phyloP scores from a whole-genome alignment of 2,113 vertebrate species.

The Grammomys surdaster region DNA sequence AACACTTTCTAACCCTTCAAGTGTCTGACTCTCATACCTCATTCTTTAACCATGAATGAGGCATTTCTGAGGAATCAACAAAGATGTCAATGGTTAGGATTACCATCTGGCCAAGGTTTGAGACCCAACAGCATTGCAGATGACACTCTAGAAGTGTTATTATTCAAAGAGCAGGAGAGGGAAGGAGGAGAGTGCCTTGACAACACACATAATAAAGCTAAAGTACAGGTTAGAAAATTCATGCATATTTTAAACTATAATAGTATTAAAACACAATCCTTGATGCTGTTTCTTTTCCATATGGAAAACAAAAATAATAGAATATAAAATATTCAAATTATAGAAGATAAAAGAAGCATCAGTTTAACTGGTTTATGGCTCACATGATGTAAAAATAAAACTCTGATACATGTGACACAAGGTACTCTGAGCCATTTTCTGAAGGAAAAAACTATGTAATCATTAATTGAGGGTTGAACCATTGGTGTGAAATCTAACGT shows the following conservation, averaged over 20 bases:
- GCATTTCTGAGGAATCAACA: slow-evolving; percentile 1
- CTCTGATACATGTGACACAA: not conserved
- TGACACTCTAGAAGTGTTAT: not conserved
- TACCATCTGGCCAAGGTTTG: not conserved
- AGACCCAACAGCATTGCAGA: not conserved
- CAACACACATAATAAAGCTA: not conserved
- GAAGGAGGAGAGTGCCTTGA: not conserved
- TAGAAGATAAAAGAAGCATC: not conserved
- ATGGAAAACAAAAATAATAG: slow-evolving; percentile 9
- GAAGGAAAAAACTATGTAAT: not conserved
- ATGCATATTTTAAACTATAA: not conserved
- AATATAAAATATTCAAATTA: not conserved
- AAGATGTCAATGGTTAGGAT: not conserved
- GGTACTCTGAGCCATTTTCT: not conserved
- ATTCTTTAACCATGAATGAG: slow-evolving; percentile 33
- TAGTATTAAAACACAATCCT: not conserved
- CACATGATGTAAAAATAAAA: not conserved
- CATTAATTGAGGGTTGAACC: not conserved
- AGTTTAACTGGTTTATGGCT: not conserved
- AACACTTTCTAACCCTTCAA: not conserved
- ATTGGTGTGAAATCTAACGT: not conserved
- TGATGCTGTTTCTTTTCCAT: not conserved
- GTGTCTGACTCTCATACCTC: not conserved
- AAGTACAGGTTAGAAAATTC: slow-evolving; percentile 33
- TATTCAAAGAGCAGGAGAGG: not conserved